Evolutionary conservation across 1,140 invertebrate genomes (phyloP).

Genomic region (Zaprionus camerounensis): DNA sequence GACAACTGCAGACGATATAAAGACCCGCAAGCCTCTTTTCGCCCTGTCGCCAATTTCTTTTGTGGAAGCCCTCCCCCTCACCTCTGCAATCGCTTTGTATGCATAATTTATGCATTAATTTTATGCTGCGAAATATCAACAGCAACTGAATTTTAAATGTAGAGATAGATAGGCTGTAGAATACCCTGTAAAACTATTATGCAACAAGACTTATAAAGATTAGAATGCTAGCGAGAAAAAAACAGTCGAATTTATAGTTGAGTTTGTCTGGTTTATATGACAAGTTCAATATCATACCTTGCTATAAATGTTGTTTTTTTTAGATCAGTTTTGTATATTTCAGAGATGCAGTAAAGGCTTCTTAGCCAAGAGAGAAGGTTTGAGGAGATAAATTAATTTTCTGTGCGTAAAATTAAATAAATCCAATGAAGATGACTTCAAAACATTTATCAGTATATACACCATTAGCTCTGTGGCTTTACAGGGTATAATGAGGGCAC

Average conservation of each 20-base stretch:
- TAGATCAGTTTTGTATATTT: not conserved
- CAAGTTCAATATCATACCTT: too few species aligned
- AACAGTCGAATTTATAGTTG: not conserved
- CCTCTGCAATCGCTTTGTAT: slow-evolving; percentile 46
- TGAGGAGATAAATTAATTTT: too few species aligned
- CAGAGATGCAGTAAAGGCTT: not conserved
- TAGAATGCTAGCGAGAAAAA: too few species aligned
- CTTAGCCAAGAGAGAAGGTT: not conserved
- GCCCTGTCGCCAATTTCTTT: not conserved
- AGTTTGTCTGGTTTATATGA: too few species aligned
- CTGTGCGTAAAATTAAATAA: too few species aligned
- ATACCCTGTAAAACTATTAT: slow-evolving; percentile 12
- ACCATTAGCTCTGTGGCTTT: not conserved
- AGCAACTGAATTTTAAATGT: not conserved
- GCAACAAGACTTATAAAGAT: too few species aligned
- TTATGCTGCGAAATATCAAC: slow-evolving; percentile 40
- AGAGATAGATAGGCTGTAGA: not conserved
- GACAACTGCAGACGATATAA: not conserved
- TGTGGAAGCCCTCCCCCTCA: not conserved
- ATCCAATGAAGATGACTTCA: not conserved
- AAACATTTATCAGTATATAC: not conserved
- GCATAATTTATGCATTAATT: slow-evolving; percentile 68
- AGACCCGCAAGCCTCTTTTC: slow-evolving; percentile 1
- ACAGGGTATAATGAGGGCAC: slow-evolving; percentile 33
- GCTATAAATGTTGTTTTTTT: not conserved